phyloP scores from a whole-genome alignment of 1,140 invertebrate genomes.

The Danaus plexippus region DNA sequence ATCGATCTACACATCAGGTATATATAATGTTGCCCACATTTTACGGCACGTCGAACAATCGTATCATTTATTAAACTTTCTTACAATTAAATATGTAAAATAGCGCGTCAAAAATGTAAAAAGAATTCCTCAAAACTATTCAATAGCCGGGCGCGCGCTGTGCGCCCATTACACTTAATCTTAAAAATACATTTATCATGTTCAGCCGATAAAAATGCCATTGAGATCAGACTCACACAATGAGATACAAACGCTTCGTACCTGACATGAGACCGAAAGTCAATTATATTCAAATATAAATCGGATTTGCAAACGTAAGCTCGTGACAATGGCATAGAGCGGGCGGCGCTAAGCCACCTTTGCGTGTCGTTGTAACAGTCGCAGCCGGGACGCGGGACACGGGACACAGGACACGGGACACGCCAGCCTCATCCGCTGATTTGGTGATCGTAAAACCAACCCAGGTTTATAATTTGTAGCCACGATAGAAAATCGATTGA shows the following conservation, averaged over 20 bases:
- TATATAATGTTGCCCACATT: neutral
- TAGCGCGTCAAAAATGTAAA: slow-evolving; percentile 7
- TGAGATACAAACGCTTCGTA: slow-evolving; percentile 55
- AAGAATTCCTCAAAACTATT: slow-evolving; percentile 2
- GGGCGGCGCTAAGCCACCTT: slow-evolving; percentile 15
- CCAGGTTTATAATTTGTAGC: slow-evolving; percentile 8
- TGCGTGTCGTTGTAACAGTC: slow-evolving; percentile 7
- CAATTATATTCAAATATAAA: slow-evolving; percentile 72
- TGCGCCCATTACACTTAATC: slow-evolving; percentile 53
- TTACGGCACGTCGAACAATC: neutral
- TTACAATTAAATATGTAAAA: no score
- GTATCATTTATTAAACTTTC: no score
- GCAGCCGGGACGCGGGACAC: slow-evolving; percentile 5
- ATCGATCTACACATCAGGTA: no score
- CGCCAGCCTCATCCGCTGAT: slow-evolving; percentile 14
- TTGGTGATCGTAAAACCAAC: slow-evolving; percentile 1
- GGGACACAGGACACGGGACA: slow-evolving; percentile 8
- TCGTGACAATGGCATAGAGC: slow-evolving; percentile 51
- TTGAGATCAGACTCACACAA: slow-evolving; percentile 62
- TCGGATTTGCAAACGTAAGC: slow-evolving; percentile 69
- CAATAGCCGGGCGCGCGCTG: slow-evolving; percentile 9
- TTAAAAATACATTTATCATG: slow-evolving; percentile 68
- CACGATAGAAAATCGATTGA: slow-evolving; percentile 12
- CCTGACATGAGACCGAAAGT: slow-evolving; percentile 64
- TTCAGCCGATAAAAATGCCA: slow-evolving; percentile 67